These are phyloP conservation scores for Oscheius sp. DNA, from an alignment of 2,888 invertebrate genomes.

Conservation along the genomic window DNA sequence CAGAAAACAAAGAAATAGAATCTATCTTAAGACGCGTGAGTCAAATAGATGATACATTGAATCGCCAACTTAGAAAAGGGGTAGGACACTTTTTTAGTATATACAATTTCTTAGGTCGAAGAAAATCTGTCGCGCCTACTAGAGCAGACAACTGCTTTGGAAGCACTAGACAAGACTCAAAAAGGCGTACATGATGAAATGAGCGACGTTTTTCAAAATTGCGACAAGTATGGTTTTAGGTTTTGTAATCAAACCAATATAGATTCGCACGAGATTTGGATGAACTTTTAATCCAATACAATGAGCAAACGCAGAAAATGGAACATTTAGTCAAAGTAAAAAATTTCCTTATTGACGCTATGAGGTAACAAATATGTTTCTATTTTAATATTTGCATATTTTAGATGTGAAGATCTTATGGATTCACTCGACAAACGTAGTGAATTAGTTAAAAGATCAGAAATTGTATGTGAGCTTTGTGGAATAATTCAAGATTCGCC, in stretches of 20 bases:
- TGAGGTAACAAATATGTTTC: conserved; percentile 20
- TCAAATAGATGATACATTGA: conserved; percentile 63
- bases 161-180: conserved; percentile 66
- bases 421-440: conserved; percentile 55
- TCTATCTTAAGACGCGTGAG: conserved; percentile 60
- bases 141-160: conserved; percentile 70
- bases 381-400: neutral
- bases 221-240: conserved; percentile 38
- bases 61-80: conserved; percentile 68
- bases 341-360: conserved; percentile 53
- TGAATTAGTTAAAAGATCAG: conserved; percentile 53
- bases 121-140: conserved; percentile 68
- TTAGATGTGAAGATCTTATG: conserved; percentile 58
- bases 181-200: conserved; percentile 61
- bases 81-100: conserved; percentile 37
- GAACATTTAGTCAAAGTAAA: conserved; percentile 43
- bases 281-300: conserved; percentile 36
- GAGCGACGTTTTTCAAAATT: conserved; percentile 50
- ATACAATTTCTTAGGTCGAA: conserved; percentile 48
- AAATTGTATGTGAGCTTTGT: conserved; percentile 41
- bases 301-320: conserved; percentile 41
- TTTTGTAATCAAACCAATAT: neutral
- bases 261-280: conserved; percentile 44
- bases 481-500: conserved; percentile 54
- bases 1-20: conserved; percentile 56